These are phyloP conservation scores for Brachyrhaphis roseni DNA, from an alignment of 2,797 vertebrate genomes.

Conservation along the genomic window DNA sequence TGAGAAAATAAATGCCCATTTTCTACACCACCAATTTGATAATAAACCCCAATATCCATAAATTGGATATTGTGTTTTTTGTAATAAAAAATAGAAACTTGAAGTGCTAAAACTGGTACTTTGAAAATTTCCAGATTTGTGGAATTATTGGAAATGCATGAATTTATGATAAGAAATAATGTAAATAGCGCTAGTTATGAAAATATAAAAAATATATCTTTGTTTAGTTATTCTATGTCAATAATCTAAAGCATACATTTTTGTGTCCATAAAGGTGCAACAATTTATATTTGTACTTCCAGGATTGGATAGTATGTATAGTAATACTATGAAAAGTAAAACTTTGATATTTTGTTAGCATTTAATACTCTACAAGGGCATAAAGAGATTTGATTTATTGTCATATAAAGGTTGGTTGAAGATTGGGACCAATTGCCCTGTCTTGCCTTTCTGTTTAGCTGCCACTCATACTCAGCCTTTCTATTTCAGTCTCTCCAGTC, in stretches of 20 bases:
- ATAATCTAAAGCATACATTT: background rate
- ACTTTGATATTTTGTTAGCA: background rate
- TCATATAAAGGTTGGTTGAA: conserved; percentile 24
- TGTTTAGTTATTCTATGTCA: background rate
- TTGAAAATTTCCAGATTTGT: background rate
- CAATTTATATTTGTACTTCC: background rate
- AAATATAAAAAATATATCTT: background rate
- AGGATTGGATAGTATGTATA: background rate
- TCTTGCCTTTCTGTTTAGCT: conserved; percentile 56
- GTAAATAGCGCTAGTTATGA: background rate
- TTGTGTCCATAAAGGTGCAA: background rate
- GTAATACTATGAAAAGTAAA: background rate
- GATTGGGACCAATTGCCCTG: conserved; percentile 48
- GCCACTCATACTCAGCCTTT: conserved; percentile 53
- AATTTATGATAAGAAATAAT: background rate
- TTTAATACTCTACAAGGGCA: background rate
- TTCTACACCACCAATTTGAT: background rate
- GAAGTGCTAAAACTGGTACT: background rate
- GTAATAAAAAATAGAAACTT: background rate
- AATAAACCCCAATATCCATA: background rate
- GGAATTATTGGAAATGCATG: too few species aligned
- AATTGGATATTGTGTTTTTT: background rate
- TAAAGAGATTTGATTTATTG: conserved; percentile 7
- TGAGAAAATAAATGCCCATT: background rate
- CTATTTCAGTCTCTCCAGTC: conserved; percentile 42